Evolutionary conservation across 2,888 invertebrate genomes (phyloP).

Genomic region (Tillus elongatus): DNA sequence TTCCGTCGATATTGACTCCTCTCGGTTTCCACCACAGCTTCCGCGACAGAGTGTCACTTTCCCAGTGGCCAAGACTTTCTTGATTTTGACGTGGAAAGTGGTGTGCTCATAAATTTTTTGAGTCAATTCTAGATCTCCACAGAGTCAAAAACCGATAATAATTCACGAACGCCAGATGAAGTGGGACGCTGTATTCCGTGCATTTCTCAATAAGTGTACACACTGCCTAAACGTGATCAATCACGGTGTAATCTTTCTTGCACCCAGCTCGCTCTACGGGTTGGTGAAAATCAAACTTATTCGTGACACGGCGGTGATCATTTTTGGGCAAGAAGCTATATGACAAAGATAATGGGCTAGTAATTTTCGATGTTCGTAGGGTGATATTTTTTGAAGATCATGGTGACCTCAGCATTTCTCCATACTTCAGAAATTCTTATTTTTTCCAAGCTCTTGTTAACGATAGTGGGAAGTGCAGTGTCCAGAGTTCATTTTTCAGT

Average conservation of each 20-base stretch:
- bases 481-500: slow-evolving; percentile 7
- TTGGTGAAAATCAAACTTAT: slow-evolving; percentile 9
- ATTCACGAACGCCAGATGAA: slow-evolving; percentile 19
- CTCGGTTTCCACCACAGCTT: not conserved
- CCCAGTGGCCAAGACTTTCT: not conserved
- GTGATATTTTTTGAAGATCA: slow-evolving; percentile 19
- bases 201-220: slow-evolving; percentile 13
- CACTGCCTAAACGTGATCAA: slow-evolving; percentile 16
- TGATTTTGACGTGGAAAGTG: slow-evolving; percentile 3
- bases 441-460: slow-evolving; percentile 16
- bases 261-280: slow-evolving; percentile 19
- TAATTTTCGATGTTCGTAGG: slow-evolving; percentile 17
- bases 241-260: slow-evolving; percentile 13
- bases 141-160: slow-evolving; percentile 17
- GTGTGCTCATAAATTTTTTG: not conserved
- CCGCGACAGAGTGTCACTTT: not conserved
- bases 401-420: slow-evolving; percentile 16
- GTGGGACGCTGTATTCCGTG: slow-evolving; percentile 15
- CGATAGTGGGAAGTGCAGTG: slow-evolving; percentile 8
- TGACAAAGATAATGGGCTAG: slow-evolving; percentile 15
- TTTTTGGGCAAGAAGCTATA: slow-evolving; percentile 3
- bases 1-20: not conserved
- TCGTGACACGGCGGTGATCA: slow-evolving; percentile 9
- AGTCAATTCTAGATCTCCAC: slow-evolving; percentile 14
- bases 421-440: slow-evolving; percentile 16